phyloP scores from a whole-genome alignment of 2,113 vertebrate species.

The Sinocyclocheilus grahami region DNA sequence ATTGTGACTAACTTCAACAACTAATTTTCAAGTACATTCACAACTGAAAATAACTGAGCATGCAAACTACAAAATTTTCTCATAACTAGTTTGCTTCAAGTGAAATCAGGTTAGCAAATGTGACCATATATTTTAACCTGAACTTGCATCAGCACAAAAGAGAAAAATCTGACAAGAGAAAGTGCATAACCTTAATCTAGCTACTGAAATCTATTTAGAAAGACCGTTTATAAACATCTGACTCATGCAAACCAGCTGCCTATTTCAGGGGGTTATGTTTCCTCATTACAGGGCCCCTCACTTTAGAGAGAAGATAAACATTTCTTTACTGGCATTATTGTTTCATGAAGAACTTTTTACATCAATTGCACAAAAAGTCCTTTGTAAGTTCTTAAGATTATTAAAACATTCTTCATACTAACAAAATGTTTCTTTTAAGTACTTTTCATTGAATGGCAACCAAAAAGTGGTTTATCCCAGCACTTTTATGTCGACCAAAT shows the following conservation, averaged over 20 bases:
- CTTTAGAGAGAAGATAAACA: conserved; percentile 56
- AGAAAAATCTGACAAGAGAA: neutral
- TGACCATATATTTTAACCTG: neutral
- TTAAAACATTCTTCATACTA: neutral
- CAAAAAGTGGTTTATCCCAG: neutral
- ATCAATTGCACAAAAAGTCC: neutral
- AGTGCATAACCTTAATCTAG: conserved; percentile 1
- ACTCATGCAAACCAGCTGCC: conserved; percentile 62
- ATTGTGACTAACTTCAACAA: neutral
- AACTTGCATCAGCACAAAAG: neutral
- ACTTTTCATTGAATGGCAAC: neutral
- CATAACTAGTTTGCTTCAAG: neutral
- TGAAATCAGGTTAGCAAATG: neutral
- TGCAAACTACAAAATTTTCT: neutral
- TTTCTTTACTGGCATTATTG: neutral
- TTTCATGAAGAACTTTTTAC: neutral
- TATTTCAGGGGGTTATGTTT: conserved; percentile 58
- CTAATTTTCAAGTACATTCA: neutral
- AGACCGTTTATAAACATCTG: conserved; percentile 63
- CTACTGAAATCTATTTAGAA: conserved; percentile 56
- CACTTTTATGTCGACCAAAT: neutral
- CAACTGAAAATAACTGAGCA: neutral
- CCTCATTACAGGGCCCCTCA: conserved; percentile 48
- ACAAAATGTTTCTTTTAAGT: neutral
- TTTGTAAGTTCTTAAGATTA: neutral